Base-by-base conservation (phyloP, 2,113 vertebrate species). In the Proteles cristata region DNA sequence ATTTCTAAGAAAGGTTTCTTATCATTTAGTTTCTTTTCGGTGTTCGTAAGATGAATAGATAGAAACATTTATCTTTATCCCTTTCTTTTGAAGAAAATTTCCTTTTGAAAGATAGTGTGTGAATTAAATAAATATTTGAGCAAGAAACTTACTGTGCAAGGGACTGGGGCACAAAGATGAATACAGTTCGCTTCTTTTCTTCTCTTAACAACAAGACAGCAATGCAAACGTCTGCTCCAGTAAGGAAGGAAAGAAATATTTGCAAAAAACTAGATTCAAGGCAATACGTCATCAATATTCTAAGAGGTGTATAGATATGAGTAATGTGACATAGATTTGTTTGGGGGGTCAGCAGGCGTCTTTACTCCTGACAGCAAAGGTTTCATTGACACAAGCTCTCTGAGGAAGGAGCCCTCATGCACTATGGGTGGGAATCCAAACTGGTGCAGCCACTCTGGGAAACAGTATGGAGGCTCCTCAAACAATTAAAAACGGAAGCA, bases 101-200 rank as follows among this genome's bases (percentile, higher is more conserved):
- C 26, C 53, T 25, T 85, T 61, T 97, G 86, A 94, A 91, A 83
- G 25, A 71, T 21, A 45, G 31, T 53, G 6, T 73, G 69, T 92
- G 94, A 83, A 93, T 88, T 84, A n/a, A 94, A 96, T 15, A 83
- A 21, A 81, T n/a, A 89, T 81, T 61, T 63, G 90, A 94, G 23
- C 28, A 71, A 92, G 87, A 85, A 39, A 83, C 92, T 61, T 63
- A 23, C 43, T 4, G 25, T 48, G 48, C 1, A 25, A 31, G 21
- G 14, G 25, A 3, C 26, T 0, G 2, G 16, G 16, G 43, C 26
- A 35, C 39, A 53, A 28, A 94, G 43, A 61, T 45, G 31, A 82
- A 73, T 4, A 33, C 43, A 92, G 39, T 50, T 21, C 33, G 25
- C 2, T 25, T 66, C 9, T 80, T 63, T 55, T n/a, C 48, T 81